These are phyloP conservation scores for Meta bourneti DNA, from an alignment of 2,888 invertebrate species.

Conservation along the genomic window DNA sequence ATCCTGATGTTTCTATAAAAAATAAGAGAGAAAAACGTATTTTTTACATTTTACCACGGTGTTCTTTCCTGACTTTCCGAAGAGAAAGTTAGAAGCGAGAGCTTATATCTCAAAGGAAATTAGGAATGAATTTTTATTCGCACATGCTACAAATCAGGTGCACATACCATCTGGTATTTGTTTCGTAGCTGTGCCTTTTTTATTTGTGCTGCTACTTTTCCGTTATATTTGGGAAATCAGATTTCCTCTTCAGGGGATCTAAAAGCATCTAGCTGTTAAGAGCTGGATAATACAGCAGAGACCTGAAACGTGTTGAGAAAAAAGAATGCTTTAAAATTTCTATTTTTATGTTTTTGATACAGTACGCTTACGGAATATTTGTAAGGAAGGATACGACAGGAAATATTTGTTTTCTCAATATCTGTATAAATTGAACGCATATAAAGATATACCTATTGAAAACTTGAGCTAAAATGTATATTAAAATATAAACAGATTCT, in stretches of 20 bases:
- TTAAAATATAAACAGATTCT: too few relatives aligned
- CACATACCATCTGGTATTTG: neutral
- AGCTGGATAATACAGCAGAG: neutral
- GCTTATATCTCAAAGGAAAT: constrained; percentile 16
- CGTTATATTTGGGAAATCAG: neutral
- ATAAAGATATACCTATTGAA: too few relatives aligned
- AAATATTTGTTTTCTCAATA: too few relatives aligned
- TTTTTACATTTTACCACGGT: neutral
- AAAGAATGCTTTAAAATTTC: neutral
- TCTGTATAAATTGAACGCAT: too few relatives aligned
- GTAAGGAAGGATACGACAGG: neutral
- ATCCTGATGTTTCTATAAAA: neutral
- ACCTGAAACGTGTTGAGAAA: neutral
- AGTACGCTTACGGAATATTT: neutral
- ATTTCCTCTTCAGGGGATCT: neutral
- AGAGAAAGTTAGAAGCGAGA: neutral
- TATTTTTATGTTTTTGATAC: neutral
- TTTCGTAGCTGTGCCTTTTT: neutral
- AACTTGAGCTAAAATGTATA: too few relatives aligned
- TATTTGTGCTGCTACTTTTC: neutral
- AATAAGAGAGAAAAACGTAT: neutral
- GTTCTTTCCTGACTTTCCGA: neutral
- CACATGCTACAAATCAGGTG: neutral
- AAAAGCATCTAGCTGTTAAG: neutral
- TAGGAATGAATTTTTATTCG: neutral